These are phyloP conservation scores for Germaria angustata DNA, from an alignment of 2,888 invertebrate genomes.

Conservation along the genomic window DNA sequence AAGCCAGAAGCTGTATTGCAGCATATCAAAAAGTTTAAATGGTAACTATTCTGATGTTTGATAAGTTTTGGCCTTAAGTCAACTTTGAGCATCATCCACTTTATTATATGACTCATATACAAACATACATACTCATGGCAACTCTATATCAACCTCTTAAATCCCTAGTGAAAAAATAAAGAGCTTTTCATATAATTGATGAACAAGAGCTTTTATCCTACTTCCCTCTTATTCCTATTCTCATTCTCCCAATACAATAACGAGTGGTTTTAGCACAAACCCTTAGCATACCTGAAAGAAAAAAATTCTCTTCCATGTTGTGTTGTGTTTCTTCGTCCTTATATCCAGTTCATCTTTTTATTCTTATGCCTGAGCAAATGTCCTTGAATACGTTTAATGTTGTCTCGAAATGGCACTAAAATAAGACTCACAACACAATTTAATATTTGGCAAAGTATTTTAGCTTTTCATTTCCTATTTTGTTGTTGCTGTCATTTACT, in stretches of 20 bases:
- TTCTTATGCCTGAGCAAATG: slow-evolving; percentile 49
- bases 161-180: background rate
- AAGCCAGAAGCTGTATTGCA: too few relatives aligned
- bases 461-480: slow-evolving; percentile 50
- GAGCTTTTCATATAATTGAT: slow-evolving; percentile 15
- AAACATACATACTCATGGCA: slow-evolving; percentile 13
- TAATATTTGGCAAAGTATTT: slow-evolving; percentile 51
- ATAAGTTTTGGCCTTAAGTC: too few relatives aligned
- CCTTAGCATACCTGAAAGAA: background rate
- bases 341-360: background rate
- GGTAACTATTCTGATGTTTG: too few relatives aligned
- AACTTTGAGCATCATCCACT: too few relatives aligned
- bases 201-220: slow-evolving; percentile 23
- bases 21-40: too few relatives aligned
- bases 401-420: slow-evolving; percentile 17
- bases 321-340: background rate
- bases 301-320: slow-evolving; percentile 22
- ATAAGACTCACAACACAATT: slow-evolving; percentile 13
- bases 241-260: background rate
- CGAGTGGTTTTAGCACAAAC: background rate
- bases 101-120: too few relatives aligned
- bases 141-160: background rate
- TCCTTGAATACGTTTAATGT: slow-evolving; percentile 64
- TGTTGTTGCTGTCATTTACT: slow-evolving; percentile 24
- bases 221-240: slow-evolving; percentile 32